Percentiles rank a stretch among this genome's conserved stretches.
phyloP scores from a whole-genome alignment of 2,888 invertebrate species.

The Protophormia terraenovae region DNA sequence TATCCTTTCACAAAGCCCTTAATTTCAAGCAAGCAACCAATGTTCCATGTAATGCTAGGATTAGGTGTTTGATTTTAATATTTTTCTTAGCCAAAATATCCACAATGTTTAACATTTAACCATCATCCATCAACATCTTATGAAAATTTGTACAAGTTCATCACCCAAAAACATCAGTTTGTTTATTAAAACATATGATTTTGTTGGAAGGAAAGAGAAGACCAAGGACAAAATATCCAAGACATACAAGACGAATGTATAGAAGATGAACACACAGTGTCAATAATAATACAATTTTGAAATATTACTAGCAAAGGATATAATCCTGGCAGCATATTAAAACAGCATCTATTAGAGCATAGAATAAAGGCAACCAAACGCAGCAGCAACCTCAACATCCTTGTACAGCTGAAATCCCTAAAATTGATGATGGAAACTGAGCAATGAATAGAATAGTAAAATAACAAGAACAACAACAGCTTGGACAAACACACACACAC shows the following conservation, averaged over 20 bases:
- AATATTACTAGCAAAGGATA: slow-evolving; percentile 43
- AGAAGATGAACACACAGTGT: slow-evolving; percentile 38
- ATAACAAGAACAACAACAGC: background rate
- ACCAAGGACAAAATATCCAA: background rate
- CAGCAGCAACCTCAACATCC: background rate
- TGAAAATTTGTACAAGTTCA: slow-evolving; percentile 17
- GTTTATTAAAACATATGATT: slow-evolving; percentile 42
- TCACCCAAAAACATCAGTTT: slow-evolving; percentile 14
- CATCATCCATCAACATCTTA: slow-evolving; percentile 50
- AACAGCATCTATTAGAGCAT: background rate
- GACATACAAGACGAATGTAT: slow-evolving; percentile 2
- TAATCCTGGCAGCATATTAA: slow-evolving; percentile 53
- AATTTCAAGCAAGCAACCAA: no score
- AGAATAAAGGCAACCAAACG: background rate
- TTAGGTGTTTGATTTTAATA: background rate
- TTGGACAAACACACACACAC: background rate
- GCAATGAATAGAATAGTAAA: no score
- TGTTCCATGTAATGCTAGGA: background rate
- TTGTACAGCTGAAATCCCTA: background rate
- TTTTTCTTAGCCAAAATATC: background rate
- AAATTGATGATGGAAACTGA: slow-evolving; percentile 32
- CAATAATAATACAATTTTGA: slow-evolving; percentile 54
- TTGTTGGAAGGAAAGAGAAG: background rate
- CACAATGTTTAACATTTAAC: slow-evolving; percentile 24
- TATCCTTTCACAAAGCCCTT: no score